Evolutionary conservation across 2,113 vertebrate species (phyloP).

Genomic region (Nycticorax nycticorax): DNA sequence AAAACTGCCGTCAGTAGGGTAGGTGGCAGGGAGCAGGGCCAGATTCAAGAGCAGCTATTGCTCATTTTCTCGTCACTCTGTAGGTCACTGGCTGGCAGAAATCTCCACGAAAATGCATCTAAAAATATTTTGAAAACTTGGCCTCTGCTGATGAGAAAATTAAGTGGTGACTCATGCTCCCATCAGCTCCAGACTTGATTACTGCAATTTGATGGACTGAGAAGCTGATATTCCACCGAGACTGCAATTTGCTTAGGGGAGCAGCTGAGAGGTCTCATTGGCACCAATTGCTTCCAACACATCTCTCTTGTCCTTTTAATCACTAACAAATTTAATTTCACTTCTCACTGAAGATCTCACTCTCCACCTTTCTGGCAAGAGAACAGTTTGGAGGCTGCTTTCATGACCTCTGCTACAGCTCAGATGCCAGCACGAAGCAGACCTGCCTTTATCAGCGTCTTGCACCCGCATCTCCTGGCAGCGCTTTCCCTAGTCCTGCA

Average conservation of each 20-base stretch:
- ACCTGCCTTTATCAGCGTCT: neutral
- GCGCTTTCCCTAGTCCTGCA: neutral
- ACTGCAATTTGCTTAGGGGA: neutral
- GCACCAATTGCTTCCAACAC: neutral
- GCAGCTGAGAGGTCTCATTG: neutral
- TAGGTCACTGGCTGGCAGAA: neutral
- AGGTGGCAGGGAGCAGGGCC: neutral
- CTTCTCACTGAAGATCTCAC: constrained; percentile 28
- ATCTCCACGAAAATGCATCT: constrained; percentile 15
- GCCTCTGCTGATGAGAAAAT: constrained; percentile 5
- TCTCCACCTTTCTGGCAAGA: neutral
- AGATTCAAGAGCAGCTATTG: neutral
- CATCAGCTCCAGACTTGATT: constrained; percentile 27
- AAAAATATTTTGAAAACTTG: constrained; percentile 52
- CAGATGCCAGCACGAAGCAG: neutral
- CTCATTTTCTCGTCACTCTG: constrained; percentile 8
- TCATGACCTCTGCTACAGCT: neutral
- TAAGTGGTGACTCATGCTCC: constrained; percentile 18
- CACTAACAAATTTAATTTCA: constrained; percentile 38
- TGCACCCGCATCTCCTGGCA: neutral
- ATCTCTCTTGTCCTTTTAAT: neutral
- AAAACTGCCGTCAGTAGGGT: neutral
- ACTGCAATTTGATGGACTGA: constrained; percentile 32
- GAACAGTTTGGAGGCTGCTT: neutral
- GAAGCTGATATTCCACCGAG: neutral